Evolutionary conservation across 2,797 vertebrate species (phyloP).

Genomic region (Takifugu ocellatus): DNA sequence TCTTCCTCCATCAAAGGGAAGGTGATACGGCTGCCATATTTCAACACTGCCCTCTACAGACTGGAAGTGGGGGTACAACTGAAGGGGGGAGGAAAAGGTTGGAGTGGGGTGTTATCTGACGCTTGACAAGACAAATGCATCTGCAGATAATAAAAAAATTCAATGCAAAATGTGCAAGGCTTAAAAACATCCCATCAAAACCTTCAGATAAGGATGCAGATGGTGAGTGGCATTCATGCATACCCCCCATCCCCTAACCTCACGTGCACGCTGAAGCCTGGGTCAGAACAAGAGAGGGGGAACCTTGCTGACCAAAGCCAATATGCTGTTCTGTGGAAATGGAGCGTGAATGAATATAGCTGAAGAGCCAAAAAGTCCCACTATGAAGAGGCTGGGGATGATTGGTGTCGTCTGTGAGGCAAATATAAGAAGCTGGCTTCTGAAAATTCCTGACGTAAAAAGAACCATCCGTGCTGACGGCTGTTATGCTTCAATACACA

Average conservation of each 20-base stretch:
- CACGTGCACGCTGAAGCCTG: neutral
- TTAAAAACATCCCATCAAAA: too few relatives aligned
- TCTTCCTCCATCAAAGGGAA: slow-evolving; percentile 10
- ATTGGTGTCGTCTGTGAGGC: neutral
- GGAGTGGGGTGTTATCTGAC: too few relatives aligned
- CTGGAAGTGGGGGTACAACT: neutral
- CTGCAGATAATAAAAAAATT: too few relatives aligned
- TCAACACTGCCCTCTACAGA: slow-evolving; percentile 60
- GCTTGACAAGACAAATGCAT: too few relatives aligned
- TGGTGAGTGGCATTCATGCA: too few relatives aligned
- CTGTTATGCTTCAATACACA: neutral
- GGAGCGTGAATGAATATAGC: slow-evolving; percentile 15
- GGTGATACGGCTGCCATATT: slow-evolving; percentile 1
- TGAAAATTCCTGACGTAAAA: neutral
- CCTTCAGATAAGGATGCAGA: too few relatives aligned
- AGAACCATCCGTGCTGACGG: slow-evolving; percentile 1
- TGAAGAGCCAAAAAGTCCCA: neutral
- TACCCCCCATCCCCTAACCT: slow-evolving; percentile 6
- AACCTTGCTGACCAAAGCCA: slow-evolving; percentile 35
- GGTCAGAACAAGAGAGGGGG: slow-evolving; percentile 19
- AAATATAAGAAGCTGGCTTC: neutral
- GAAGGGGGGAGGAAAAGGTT: neutral
- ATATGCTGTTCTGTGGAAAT: slow-evolving; percentile 21
- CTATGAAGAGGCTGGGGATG: neutral
- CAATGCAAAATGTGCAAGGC: too few relatives aligned